These are phyloP conservation scores for Zaprionus ornatus DNA, from an alignment of 1,140 invertebrate genomes.

Conservation along the genomic window DNA sequence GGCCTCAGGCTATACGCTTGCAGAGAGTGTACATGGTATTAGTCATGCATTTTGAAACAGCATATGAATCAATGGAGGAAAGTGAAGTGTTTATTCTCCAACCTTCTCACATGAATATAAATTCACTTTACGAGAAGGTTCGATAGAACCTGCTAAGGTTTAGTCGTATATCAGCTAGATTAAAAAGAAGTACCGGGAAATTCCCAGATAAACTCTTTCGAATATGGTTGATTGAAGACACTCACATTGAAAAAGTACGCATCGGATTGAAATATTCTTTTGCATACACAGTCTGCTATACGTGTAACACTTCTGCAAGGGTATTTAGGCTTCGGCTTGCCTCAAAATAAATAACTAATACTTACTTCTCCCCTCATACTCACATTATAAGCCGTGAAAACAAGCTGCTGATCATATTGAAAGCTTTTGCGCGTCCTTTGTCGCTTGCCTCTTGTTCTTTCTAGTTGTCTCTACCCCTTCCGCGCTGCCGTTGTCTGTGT, in stretches of 20 bases:
- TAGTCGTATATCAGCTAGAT: too few species aligned
- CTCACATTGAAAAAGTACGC: too few species aligned
- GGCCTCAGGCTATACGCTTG: constrained; percentile 27
- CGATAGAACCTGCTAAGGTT: too few species aligned
- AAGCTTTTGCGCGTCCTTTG: constrained; percentile 38
- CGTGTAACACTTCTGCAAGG: constrained; percentile 12
- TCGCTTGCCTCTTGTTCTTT: constrained; percentile 4
- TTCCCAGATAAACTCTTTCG: too few species aligned
- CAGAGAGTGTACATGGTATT: background rate
- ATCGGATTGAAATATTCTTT: too few species aligned
- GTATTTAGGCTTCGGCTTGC: constrained; percentile 29
- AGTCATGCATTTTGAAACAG: background rate
- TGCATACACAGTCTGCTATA: background rate
- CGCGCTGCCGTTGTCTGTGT: background rate
- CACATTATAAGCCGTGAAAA: constrained; percentile 78
- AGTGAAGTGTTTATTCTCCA: background rate
- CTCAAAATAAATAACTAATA: background rate
- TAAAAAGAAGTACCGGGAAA: too few species aligned
- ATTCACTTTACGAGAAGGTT: too few species aligned
- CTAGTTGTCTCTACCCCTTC: background rate
- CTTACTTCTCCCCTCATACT: constrained; percentile 46
- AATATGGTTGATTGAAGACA: too few species aligned
- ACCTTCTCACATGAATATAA: too few species aligned
- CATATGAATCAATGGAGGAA: constrained; percentile 1
- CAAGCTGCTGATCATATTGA: constrained; percentile 78